These are phyloP conservation scores for Capitella teleta DNA, from an alignment of 1,140 invertebrate genomes.

Conservation along the genomic window DNA sequence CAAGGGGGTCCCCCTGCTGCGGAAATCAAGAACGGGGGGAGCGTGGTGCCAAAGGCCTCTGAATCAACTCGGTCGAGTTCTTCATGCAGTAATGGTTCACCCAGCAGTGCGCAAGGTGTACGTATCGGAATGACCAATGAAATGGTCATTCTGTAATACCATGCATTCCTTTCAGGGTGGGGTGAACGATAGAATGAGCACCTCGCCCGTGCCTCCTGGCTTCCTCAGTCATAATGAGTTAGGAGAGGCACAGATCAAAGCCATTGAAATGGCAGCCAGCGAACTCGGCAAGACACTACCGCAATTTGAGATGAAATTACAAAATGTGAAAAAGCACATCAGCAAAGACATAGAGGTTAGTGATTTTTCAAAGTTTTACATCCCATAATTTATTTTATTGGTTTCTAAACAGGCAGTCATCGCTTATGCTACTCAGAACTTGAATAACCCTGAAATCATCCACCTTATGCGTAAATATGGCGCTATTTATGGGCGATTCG, in stretches of 20 bases:
- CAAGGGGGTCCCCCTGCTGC: too few species aligned
- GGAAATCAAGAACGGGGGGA: too few species aligned
- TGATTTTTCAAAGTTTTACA: constrained; percentile 6
- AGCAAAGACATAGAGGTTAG: constrained; percentile 78
- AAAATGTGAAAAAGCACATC: constrained; percentile 83
- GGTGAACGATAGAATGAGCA: too few species aligned
- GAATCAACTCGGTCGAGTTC: too few species aligned
- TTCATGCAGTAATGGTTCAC: too few species aligned
- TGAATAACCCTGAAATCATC: constrained; percentile 64
- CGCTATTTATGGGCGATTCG: constrained; percentile 87
- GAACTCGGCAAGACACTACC: constrained; percentile 71
- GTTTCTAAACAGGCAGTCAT: constrained; percentile 12
- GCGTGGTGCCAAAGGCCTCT: too few species aligned
- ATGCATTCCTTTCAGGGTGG: too few species aligned
- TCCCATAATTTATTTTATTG: constrained; percentile 6
- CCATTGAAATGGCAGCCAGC: constrained; percentile 69
- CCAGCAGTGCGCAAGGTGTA: too few species aligned
- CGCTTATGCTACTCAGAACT: constrained; percentile 8
- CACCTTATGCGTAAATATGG: constrained; percentile 90
- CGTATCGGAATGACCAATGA: too few species aligned
- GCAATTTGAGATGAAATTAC: constrained; percentile 72
- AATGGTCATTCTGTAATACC: too few species aligned
- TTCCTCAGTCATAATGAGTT: too few species aligned
- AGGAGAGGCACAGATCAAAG: constrained; percentile 68
- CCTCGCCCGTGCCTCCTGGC: too few species aligned